phyloP scores from a whole-genome alignment of 2,113 vertebrate species.

The Pseudorectes ferrugineus region DNA sequence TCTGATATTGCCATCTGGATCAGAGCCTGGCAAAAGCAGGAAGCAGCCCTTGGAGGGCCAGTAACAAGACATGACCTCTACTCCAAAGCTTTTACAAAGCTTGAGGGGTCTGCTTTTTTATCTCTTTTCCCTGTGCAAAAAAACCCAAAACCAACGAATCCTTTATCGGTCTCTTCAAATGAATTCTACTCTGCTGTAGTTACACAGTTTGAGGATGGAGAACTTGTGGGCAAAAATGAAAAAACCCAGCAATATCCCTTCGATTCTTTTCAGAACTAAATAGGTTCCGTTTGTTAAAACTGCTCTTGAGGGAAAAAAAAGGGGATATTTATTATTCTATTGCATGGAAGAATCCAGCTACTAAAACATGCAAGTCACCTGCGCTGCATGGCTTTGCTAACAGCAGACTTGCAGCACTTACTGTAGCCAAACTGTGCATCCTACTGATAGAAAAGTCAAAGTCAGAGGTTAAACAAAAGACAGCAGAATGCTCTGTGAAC shows the following conservation, averaged over 20 bases:
- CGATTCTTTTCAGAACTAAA: not conserved
- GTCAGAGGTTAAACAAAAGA: not conserved
- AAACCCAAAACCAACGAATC: fast-evolving
- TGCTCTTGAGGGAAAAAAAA: not conserved
- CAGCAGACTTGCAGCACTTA: not conserved
- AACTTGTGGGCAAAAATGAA: not conserved
- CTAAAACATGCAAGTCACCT: not conserved
- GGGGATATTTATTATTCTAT: not conserved
- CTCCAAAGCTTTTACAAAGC: not conserved
- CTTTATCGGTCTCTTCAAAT: not conserved
- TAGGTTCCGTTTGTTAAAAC: not conserved
- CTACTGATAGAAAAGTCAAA: not conserved
- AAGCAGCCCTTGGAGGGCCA: not conserved
- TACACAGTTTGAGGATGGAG: not conserved
- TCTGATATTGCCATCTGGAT: not conserved
- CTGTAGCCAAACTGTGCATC: not conserved
- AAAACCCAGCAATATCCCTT: not conserved
- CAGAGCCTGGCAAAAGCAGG: not conserved
- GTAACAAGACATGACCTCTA: not conserved
- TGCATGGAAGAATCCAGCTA: not conserved
- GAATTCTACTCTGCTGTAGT: not conserved
- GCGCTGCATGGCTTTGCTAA: not conserved
- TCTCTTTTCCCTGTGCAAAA: not conserved
- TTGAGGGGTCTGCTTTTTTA: not conserved
- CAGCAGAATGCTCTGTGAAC: not conserved